phyloP scores from a whole-genome alignment of 2,113 vertebrate genomes.

The Eolophus roseicapilla region DNA sequence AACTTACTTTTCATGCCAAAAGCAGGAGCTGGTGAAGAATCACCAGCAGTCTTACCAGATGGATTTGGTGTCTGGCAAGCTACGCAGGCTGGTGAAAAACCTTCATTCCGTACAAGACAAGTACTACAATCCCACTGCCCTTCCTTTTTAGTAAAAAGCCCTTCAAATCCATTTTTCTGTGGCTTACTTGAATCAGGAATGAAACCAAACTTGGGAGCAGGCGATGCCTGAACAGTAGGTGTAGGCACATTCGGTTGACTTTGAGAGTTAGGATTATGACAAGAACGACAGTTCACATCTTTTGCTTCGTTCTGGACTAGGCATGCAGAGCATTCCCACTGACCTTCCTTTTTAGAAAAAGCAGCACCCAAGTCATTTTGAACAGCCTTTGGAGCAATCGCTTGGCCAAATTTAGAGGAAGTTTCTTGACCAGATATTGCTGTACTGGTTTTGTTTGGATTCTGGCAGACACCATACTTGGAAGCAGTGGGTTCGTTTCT shows the following conservation, averaged over 20 bases:
- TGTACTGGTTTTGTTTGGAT: constrained; percentile 64
- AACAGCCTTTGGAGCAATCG: constrained; percentile 39
- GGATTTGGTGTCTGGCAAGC: constrained; percentile 79
- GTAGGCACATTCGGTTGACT: neutral
- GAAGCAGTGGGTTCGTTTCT: constrained; percentile 75
- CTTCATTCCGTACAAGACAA: constrained; percentile 81
- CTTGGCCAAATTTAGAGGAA: constrained; percentile 78
- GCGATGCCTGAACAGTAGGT: neutral
- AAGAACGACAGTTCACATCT: constrained; percentile 72
- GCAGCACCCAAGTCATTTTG: constrained; percentile 58
- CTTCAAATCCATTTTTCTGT: constrained; percentile 71
- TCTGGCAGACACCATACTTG: constrained; percentile 78
- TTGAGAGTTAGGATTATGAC: constrained; percentile 68
- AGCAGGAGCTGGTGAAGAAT: constrained; percentile 65
- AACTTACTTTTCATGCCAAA: constrained; percentile 75
- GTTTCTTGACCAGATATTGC: constrained; percentile 11
- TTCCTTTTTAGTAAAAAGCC: constrained; percentile 80
- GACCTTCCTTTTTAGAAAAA: constrained; percentile 72
- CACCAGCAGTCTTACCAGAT: constrained; percentile 59
- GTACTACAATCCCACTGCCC: constrained; percentile 84
- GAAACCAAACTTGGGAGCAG: neutral
- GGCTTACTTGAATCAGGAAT: constrained; percentile 24
- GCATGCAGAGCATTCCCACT: constrained; percentile 82
- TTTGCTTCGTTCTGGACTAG: constrained; percentile 77
- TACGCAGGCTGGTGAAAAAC: constrained; percentile 71